A percentile compares a stretch with the other conserved stretches of the same genome.
phyloP scores from a whole-genome alignment of 1,140 invertebrate genomes.

The Diorhabda sublineata region DNA sequence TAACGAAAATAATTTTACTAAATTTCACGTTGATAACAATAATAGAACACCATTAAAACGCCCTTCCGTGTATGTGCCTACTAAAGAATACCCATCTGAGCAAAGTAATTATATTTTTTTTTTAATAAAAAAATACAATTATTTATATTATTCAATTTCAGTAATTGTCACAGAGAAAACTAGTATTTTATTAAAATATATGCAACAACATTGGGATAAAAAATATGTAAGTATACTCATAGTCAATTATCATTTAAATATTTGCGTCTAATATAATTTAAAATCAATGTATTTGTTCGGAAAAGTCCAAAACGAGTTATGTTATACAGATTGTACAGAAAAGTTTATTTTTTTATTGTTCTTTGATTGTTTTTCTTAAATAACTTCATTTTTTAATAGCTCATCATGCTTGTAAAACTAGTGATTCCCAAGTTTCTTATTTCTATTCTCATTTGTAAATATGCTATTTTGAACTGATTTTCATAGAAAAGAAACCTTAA shows the following conservation, averaged over 20 bases:
- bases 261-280: neutral
- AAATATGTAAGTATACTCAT: slow-evolving; percentile 50
- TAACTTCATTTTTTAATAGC: too few relatives aligned
- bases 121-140: slow-evolving; percentile 16
- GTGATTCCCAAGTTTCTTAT: too few relatives aligned
- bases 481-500: too few relatives aligned
- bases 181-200: slow-evolving; percentile 86
- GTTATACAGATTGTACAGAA: too few relatives aligned
- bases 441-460: too few relatives aligned
- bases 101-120: slow-evolving; percentile 61
- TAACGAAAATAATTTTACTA: slow-evolving; percentile 85
- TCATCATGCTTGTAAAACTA: too few relatives aligned
- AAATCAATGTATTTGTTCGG: neutral
- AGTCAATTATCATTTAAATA: too few relatives aligned
- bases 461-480: too few relatives aligned
- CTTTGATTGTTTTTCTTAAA: too few relatives aligned
- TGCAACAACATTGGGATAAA: slow-evolving; percentile 92
- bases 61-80: slow-evolving; percentile 84
- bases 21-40: slow-evolving; percentile 80
- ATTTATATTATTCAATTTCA: slow-evolving; percentile 51
- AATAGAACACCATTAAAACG: slow-evolving; percentile 79
- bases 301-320: too few relatives aligned
- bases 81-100: slow-evolving; percentile 83
- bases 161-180: slow-evolving; percentile 94
- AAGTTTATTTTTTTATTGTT: too few relatives aligned